Base-by-base conservation (phyloP, 2,113 vertebrate species). In the Oplegnathus fasciatus region DNA sequence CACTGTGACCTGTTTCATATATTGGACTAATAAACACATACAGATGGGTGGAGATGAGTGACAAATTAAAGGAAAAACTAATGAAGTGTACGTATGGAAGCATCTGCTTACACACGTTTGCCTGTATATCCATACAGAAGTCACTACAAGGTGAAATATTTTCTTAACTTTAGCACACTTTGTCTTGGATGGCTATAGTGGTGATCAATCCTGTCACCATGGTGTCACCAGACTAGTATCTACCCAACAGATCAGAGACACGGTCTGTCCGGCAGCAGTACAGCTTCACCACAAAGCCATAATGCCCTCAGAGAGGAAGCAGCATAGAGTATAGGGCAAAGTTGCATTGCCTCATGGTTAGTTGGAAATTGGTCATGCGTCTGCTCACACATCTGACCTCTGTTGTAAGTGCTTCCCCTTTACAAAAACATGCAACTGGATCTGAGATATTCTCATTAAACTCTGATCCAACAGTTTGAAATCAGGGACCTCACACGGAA, bases 281-380 rank as follows among this genome's bases (percentile, higher is more conserved):
- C 48, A 42, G 18, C 28, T 55, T 62, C 28, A 22, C 66, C 17
- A 60, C 65, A 82, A 57, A 40, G 20, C n/a, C 10, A 7, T 15
- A 46, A 30, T 3, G 6, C 6, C 60, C 30, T 46, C 52, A 34
- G 13, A 76, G 24, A 73, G 52, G 50, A 86, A 84, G 55, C 15
- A 58, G 13, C 1, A 1, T 2, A 22, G 30, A 42, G 10, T 60
- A 37, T n/a, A 1, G 18, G n/a, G 14, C 20, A n/a, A 37, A 18
- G 15, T 10, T 50, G 17, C 24, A 50, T 30, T 10, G 48, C 3
- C 3, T 75, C 52, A 24, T 17, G 17, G n/a, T 62, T 52, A 32
- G 7, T 17, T 60, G 48, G 17, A 61, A 72, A 50, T 11, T 50
- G 13, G 14, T 87, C 52, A 37, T 34, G 54, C 20, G 14, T 55